These are phyloP conservation scores for Ochotona princeps DNA, from an alignment of 2,113 vertebrate genomes.

Conservation along the genomic window DNA sequence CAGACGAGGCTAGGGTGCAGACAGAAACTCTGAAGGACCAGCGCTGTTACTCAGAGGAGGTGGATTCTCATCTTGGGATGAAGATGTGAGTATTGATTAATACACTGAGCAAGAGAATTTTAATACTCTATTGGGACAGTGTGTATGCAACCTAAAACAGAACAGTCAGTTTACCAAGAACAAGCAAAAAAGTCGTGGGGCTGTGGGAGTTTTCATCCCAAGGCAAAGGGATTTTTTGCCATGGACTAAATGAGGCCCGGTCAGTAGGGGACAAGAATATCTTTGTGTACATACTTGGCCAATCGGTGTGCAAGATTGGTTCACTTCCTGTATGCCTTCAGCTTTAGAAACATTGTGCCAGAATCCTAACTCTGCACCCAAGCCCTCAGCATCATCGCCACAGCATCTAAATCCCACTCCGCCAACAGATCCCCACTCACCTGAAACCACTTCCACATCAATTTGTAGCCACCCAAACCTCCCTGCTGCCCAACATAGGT, in stretches of 20 bases:
- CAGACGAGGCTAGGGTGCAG: too few species aligned
- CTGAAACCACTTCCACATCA: not conserved
- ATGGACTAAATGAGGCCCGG: not conserved
- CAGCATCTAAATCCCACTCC: not conserved
- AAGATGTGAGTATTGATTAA: not conserved
- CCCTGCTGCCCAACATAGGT: not conserved
- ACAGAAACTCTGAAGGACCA: not conserved
- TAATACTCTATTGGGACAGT: not conserved
- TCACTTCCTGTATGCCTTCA: not conserved
- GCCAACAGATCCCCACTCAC: not conserved
- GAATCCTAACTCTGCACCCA: not conserved
- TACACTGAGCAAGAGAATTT: not conserved
- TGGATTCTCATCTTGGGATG: not conserved
- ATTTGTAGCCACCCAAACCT: not conserved
- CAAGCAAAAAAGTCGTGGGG: not conserved
- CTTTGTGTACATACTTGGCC: not conserved
- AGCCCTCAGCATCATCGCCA: not conserved
- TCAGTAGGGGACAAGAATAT: not conserved
- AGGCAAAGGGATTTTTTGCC: not conserved
- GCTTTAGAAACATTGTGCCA: not conserved
- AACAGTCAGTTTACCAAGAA: not conserved
- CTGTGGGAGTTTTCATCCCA: not conserved
- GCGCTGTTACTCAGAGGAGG: not conserved
- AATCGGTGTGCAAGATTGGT: not conserved
- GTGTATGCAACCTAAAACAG: not conserved